Conservation (phyloP, 1,140 invertebrate species). For the Mactra quadrangularis region DNA sequence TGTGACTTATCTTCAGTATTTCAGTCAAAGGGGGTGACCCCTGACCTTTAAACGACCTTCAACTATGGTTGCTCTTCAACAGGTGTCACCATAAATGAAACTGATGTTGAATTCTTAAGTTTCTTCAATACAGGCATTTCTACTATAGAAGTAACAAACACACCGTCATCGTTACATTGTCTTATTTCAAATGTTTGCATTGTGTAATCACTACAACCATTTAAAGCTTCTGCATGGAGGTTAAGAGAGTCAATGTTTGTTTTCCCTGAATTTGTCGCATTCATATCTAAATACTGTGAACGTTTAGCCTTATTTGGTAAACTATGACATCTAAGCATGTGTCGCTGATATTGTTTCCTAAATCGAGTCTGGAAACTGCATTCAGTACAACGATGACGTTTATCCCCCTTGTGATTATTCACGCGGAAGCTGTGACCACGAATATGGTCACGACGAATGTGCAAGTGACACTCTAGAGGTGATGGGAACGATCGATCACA, state of each 20-base stretch:
- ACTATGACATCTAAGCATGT: constrained; percentile 66
- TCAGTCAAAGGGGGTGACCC: neutral
- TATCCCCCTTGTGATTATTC: constrained; percentile 57
- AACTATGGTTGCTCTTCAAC: constrained; percentile 27
- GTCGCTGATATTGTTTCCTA: constrained; percentile 73
- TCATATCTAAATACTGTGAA: constrained; percentile 49
- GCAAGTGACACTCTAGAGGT: constrained; percentile 68
- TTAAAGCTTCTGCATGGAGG: constrained; percentile 64
- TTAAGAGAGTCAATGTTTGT: constrained; percentile 51
- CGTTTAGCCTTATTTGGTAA: constrained; percentile 41
- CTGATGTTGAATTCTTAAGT: constrained; percentile 50
- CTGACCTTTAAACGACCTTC: neutral
- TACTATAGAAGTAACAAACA: constrained; percentile 93
- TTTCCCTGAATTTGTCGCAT: constrained; percentile 62
- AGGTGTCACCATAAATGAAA: constrained; percentile 56
- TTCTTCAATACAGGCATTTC: constrained; percentile 90
- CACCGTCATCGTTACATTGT: constrained; percentile 66
- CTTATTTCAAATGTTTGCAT: constrained; percentile 70
- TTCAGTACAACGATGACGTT: constrained; percentile 84
- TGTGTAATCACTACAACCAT: constrained; percentile 60
- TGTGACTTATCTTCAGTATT: constrained; percentile 41
- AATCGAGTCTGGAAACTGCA: constrained; percentile 82
- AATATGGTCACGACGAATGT: constrained; percentile 69
- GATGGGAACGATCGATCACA: constrained; percentile 78
- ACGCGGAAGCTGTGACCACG: constrained; percentile 66